Percentiles rank a stretch among this genome's conserved stretches.
Evolutionary conservation across 2,113 vertebrate genomes (phyloP).

Genomic region (mouse (Mus musculus)): GRCm39 chr2:84924001-84924500

Average conservation of each 20-base stretch:
- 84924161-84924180: not conserved
- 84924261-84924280: rapidly evolving
- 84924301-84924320: too few relatives aligned
- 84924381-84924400: not conserved
- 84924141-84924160: not conserved
- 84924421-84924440: not conserved
- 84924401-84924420: not conserved
- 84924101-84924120: not conserved
- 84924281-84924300: not conserved
- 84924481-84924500: not conserved
- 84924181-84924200: not conserved
- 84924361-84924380: not conserved
- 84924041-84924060: not conserved
- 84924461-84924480: not conserved
- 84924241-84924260: not conserved
- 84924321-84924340: rapidly evolving
- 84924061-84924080: not conserved
- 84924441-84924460: not conserved
- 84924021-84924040: not conserved
- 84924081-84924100: not conserved
- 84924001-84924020: not conserved
- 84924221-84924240: not conserved
- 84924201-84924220: not conserved
- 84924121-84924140: not conserved
- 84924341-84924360: not conserved